Evolutionary conservation across 2,888 invertebrate species (phyloP).

Genomic region (Ptychoptera albimana): DNA sequence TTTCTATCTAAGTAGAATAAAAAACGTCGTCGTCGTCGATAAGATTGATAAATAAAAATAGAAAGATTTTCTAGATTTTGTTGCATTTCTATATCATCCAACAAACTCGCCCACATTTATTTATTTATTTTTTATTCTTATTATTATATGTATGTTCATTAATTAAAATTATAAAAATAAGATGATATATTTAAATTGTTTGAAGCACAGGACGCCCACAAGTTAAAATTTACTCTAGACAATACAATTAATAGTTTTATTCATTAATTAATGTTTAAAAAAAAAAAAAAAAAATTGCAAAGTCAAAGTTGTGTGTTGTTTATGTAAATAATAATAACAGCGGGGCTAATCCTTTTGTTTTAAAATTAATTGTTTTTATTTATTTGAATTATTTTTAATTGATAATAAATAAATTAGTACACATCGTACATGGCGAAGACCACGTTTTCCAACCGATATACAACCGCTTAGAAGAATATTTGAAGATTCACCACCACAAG

Average conservation of each 20-base stretch:
- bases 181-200: too few relatives aligned
- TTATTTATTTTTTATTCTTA: too few relatives aligned
- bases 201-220: neutral
- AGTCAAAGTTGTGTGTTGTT: neutral
- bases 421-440: conserved; percentile 72
- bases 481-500: conserved; percentile 49
- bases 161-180: too few relatives aligned
- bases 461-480: conserved; percentile 61
- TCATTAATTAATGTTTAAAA: neutral
- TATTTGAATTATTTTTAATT: neutral
- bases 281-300: neutral
- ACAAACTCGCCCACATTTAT: too few relatives aligned
- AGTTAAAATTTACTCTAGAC: neutral
- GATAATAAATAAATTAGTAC: conserved; percentile 31
- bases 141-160: too few relatives aligned
- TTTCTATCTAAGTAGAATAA: too few relatives aligned
- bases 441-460: conserved; percentile 63
- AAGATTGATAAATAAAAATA: too few relatives aligned
- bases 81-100: too few relatives aligned
- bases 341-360: too few relatives aligned
- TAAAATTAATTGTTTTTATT: neutral
- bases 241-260: conserved; percentile 13
- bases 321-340: neutral
- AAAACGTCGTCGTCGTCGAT: too few relatives aligned
- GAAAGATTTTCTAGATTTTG: too few relatives aligned